Evolutionary conservation across 2,113 vertebrate species (phyloP), one percentile per base, ranked within the genome.

Genomic region (Mastomys coucha): DNA sequence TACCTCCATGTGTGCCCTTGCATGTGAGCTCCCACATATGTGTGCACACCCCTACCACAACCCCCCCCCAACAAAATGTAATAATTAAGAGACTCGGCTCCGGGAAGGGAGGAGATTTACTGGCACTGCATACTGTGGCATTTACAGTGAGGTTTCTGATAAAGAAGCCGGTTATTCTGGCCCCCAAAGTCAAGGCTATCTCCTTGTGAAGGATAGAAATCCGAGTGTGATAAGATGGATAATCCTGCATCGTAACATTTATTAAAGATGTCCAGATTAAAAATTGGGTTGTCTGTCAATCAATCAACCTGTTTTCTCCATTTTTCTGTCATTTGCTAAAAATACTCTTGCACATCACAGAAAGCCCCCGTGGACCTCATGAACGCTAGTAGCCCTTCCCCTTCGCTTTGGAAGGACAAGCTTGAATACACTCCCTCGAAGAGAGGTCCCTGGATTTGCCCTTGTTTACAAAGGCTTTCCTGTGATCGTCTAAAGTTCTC

Each of bases 231-330:
- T 89, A 93, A 97, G 92, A 95, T 96, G 82, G 93, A 97, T 96
- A 97, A 97, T 97, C 89, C 51, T 87, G 45, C 82, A 73, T 63
- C 31, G 69, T 94, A 88, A 94, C 95, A 93, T 97, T 96, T 97
- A 97, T 96, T 97, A 97, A 98, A 97, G 96, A 97, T 94, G 96
- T 97, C 89, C 86, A 96, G 96, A 97, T 97, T 97, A 97, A 97
- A 97, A 97, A 96, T 97, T 89, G 92, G 69, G 69, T 78, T 95
- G 96, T 60, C 94, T 97, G 95, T 95, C 96, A 96, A 93, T 97
- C 96, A 96, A 60, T 97, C 96, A 97, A 63, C 76, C 75, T 49
- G 60, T 65, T 93, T 89, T 73, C 91, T 91, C 77, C 73, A 19
- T 91, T 95, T 95, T 95, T 89, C 89, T 96, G 69, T 78, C 92